Evolutionary conservation across 2,888 invertebrate genomes (phyloP).

Genomic region (Rhopalosiphum nymphaeae): DNA sequence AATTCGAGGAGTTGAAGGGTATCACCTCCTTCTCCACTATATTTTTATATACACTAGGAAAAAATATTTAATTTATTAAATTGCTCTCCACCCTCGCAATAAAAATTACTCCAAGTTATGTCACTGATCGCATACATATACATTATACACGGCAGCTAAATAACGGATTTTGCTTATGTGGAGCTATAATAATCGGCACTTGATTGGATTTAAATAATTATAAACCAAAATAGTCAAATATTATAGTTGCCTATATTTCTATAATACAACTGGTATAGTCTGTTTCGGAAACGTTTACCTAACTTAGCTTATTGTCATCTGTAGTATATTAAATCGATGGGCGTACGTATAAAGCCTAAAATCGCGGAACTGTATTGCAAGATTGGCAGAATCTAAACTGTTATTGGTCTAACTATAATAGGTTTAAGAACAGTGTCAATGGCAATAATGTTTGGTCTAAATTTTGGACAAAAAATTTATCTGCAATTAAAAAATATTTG

Average conservation of each 20-base stretch:
- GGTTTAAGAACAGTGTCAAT: no score
- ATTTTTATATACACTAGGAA: not conserved
- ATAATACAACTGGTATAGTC: not conserved
- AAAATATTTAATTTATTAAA: not conserved
- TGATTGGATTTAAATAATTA: no score
- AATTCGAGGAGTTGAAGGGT: not conserved
- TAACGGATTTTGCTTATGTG: not conserved
- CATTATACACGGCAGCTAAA: no score
- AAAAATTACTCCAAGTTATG: not conserved
- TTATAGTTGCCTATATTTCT: no score
- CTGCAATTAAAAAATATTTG: no score
- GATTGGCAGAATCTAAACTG: no score
- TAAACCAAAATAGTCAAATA: no score
- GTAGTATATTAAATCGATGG: not conserved
- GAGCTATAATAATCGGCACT: no score
- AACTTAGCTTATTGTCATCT: not conserved
- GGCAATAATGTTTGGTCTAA: no score
- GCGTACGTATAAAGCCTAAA: not conserved
- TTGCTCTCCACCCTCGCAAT: not conserved
- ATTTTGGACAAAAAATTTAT: no score
- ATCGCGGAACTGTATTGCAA: no score
- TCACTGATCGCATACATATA: not conserved
- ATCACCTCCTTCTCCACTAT: not conserved
- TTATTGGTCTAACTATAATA: no score
- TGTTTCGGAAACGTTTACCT: not conserved